Evolutionary conservation across 2,113 vertebrate genomes (phyloP).

Genomic region (Ictalurus furcatus): DNA sequence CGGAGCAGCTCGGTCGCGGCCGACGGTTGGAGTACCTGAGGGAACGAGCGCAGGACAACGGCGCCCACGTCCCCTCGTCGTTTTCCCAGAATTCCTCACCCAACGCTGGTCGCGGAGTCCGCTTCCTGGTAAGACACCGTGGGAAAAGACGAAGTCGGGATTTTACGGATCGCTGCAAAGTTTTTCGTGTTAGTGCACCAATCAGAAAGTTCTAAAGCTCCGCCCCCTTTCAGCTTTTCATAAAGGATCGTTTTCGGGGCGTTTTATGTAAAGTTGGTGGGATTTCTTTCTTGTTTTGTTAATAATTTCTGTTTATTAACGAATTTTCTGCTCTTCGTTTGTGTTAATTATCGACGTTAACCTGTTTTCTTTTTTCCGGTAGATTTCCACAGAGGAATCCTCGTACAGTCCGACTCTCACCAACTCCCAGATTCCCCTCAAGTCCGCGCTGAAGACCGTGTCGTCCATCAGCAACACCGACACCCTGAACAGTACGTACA

Average conservation of each 20-base stretch:
- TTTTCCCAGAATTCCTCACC: conserved; percentile 67
- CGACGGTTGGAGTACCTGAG: conserved; percentile 77
- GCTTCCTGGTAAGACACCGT: conserved; percentile 84
- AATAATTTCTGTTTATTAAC: not conserved
- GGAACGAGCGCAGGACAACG: conserved; percentile 70
- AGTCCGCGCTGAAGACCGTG: conserved; percentile 86
- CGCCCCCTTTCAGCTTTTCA: not conserved
- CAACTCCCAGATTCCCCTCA: conserved; percentile 83
- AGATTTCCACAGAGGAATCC: conserved; percentile 83
- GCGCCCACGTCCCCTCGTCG: conserved; percentile 66
- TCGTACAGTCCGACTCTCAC: conserved; percentile 73
- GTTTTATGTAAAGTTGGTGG: not conserved
- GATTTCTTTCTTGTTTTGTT: too few relatives aligned
- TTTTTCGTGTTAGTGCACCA: not conserved
- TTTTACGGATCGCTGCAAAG: not conserved
- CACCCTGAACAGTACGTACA: conserved; percentile 73
- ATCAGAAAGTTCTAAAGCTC: not conserved
- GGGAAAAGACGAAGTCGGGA: not conserved
- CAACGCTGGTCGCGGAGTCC: conserved; percentile 73
- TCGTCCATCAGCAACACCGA: conserved; percentile 74
- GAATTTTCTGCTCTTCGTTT: too few relatives aligned
- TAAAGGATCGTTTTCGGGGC: not conserved
- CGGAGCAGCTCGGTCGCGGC: conserved; percentile 75
- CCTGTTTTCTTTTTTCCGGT: conserved; percentile 27
- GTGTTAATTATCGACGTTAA: not conserved